Conservation (phyloP, 2,113 vertebrate genomes). For the Rhodinocichla rosea region DNA sequence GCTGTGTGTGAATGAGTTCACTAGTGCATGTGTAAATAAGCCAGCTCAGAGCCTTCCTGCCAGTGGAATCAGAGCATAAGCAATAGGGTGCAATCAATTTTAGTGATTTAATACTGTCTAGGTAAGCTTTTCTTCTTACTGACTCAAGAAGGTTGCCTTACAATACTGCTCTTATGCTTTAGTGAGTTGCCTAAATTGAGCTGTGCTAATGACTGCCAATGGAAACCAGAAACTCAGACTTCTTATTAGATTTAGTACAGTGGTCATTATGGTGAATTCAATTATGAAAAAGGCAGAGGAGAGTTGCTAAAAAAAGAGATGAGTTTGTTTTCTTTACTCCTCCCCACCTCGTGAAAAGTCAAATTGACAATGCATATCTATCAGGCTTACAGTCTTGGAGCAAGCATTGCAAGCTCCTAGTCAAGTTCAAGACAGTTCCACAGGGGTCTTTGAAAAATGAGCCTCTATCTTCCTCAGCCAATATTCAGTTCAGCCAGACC, state of each 20-base stretch:
- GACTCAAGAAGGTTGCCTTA: not conserved
- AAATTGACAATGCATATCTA: not conserved
- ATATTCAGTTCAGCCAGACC: not conserved
- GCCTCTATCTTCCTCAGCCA: not conserved
- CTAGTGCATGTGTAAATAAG: not conserved
- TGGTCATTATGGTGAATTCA: constrained; percentile 1
- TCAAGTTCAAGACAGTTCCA: not conserved
- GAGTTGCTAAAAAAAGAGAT: not conserved
- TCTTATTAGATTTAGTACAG: constrained; percentile 9
- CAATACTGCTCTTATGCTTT: not conserved
- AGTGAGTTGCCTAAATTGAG: not conserved
- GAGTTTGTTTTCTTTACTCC: not conserved
- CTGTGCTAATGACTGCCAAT: not conserved
- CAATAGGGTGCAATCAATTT: not conserved
- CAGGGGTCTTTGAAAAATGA: not conserved
- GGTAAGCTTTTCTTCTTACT: constrained; percentile 24
- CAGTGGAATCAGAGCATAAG: not conserved
- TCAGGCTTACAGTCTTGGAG: not conserved
- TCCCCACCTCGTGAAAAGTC: not conserved
- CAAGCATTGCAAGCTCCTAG: not conserved
- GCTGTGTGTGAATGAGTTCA: not conserved
- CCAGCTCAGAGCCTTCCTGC: not conserved
- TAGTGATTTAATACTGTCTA: constrained; percentile 14
- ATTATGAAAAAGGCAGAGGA: not conserved
- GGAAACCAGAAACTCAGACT: constrained; percentile 1